A percentile compares a stretch with the other conserved stretches of the same genome.
These are phyloP conservation scores for Diadegma fenestrale DNA, from an alignment of 2,888 invertebrate genomes.

Conservation along the genomic window DNA sequence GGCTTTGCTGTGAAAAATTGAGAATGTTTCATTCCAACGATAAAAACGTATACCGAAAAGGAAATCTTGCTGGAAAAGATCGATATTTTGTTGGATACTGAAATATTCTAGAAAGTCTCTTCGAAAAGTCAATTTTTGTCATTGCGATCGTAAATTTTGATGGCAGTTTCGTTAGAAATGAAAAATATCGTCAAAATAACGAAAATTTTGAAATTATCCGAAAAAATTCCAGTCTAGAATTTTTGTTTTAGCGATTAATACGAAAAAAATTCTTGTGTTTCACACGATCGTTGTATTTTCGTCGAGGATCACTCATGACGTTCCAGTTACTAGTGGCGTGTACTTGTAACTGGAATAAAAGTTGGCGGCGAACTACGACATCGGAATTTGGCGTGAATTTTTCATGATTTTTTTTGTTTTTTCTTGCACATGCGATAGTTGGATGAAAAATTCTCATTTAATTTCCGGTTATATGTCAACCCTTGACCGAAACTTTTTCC, in stretches of 20 bases:
- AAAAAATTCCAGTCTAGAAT: too few relatives aligned
- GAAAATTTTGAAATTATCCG: too few relatives aligned
- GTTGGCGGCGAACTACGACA: conserved; percentile 15
- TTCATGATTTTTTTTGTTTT: conserved; percentile 24
- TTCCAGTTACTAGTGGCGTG: neutral
- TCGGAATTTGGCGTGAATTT: conserved; percentile 19
- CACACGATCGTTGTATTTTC: conserved; percentile 23
- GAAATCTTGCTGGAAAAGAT: too few relatives aligned
- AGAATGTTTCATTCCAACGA: neutral
- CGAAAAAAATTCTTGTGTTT: conserved; percentile 2
- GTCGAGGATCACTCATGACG: conserved; percentile 9
- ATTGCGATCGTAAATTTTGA: too few relatives aligned
- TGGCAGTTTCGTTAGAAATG: too few relatives aligned
- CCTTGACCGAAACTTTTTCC: conserved; percentile 45
- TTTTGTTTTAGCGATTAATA: neutral
- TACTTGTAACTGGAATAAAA: conserved; percentile 18
- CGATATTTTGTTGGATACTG: too few relatives aligned
- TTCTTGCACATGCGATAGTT: conserved; percentile 21
- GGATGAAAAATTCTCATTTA: conserved; percentile 40
- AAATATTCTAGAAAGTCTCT: too few relatives aligned
- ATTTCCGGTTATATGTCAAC: conserved; percentile 47
- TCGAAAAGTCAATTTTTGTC: too few relatives aligned
- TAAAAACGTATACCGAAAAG: too few relatives aligned
- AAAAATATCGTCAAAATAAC: too few relatives aligned
- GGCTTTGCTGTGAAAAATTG: neutral